Evolutionary conservation across 2,797 vertebrate species (phyloP).

Genomic region (Melanogrammus aeglefinus): DNA sequence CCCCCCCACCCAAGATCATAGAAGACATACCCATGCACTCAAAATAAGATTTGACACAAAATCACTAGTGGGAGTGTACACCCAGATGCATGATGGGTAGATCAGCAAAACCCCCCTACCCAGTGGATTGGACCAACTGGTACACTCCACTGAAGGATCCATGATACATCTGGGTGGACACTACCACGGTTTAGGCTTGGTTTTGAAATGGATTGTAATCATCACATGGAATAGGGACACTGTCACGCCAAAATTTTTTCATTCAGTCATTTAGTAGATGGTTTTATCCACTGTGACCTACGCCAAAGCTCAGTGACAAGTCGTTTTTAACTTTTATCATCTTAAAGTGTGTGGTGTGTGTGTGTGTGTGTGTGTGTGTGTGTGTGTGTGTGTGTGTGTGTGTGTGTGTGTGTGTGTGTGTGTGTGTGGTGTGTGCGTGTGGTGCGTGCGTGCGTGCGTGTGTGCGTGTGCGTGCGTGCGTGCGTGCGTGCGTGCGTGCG

Average conservation of each 20-base stretch:
- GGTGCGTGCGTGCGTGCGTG: neutral
- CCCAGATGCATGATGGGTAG: too few species aligned
- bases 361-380: too few species aligned
- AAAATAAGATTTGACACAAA: too few species aligned
- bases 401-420: neutral
- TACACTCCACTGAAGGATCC: neutral
- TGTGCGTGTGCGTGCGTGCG: neutral
- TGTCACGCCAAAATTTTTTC: neutral
- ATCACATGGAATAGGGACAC: neutral
- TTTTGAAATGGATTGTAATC: neutral
- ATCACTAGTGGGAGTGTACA: too few species aligned
- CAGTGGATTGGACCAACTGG: too few species aligned
- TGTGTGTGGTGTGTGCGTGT: neutral
- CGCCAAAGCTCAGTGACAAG: too few species aligned
- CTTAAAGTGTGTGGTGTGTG: too few species aligned
- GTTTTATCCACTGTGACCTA: neutral
- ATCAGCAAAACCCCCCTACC: too few species aligned
- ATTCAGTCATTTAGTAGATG: neutral
- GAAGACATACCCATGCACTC: too few species aligned
- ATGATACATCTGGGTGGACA: neutral
- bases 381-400: too few species aligned
- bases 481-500: too few species aligned
- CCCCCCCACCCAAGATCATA: too few species aligned
- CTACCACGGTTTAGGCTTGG: neutral
- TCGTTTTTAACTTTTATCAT: neutral